Evolutionary conservation across 2,888 invertebrate species (phyloP), one percentile per base, ranked within the genome.

Genomic region (Rhyacophila evoluta): DNA sequence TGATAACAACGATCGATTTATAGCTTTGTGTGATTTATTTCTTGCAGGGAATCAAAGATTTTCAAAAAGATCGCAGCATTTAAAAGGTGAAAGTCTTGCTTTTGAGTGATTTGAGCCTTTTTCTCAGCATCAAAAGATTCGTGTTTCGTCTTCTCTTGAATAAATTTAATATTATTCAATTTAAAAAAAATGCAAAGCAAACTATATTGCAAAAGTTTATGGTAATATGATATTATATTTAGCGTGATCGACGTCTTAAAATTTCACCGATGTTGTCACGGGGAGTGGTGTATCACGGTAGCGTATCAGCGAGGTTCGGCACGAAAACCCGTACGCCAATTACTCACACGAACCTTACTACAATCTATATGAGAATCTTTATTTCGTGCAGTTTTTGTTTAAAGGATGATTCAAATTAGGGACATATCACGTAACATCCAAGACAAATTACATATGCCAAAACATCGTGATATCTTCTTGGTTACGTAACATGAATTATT

Each of bases 281-380:
- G 55, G 55, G 25, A 55, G 55, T 19, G 55, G 55, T 19, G 55
- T 55, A 55, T 55, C 55, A 55, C 55, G 55, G 55, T 55, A 55
- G 55, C 55, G 15, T 10, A 55, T 55, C 55, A 19, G 55, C 19
- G 5, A 1, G 12, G 12, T 19, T 55, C 55, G 19, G 55, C 55
- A 55, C 55, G 55, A 55, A 55, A 55, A 19, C 2, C 55, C 8
- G 55, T 55, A 19, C 19, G 19, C 19, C 55, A 55, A 55, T 55
- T 55, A 55, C 19, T 55, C 55, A 55, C 55, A 55, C 55, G 55
- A 55, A 55, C 15, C 55, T 19, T 19, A 19, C 55, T 2, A 10
- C 55, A 55, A 55, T 55, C 55, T 55, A 25, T 55, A 55, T 55
- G 55, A 55, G 55, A 55, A 55, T 55, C 55, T 55, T 55, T 19